phyloP scores from a whole-genome alignment of 2,888 invertebrate genomes.

The Drosophila multiciliata region DNA sequence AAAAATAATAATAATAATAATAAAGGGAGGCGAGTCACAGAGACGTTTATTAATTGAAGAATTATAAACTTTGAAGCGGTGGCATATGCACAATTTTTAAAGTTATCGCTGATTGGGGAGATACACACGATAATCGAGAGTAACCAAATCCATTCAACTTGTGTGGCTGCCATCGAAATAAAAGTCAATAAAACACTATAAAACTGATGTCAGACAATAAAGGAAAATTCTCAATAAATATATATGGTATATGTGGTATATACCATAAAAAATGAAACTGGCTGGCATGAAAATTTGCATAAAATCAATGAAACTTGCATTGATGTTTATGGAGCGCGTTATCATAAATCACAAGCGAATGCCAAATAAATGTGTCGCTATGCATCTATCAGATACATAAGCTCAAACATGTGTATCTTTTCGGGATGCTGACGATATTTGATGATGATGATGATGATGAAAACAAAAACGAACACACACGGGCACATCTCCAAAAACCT shows the following conservation, averaged over 20 bases:
- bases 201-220: slow-evolving; percentile 48
- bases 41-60: slow-evolving; percentile 76
- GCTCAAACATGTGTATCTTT: slow-evolving; percentile 16
- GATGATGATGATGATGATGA: slow-evolving; percentile 58
- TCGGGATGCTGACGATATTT: slow-evolving; percentile 55
- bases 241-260: slow-evolving; percentile 34
- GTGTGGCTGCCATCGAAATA: slow-evolving; percentile 63
- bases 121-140: slow-evolving; percentile 34
- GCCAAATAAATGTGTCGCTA: slow-evolving; percentile 75
- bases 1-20: slow-evolving; percentile 8
- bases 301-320: slow-evolving; percentile 67
- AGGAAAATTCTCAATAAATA: slow-evolving; percentile 71
- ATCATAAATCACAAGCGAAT: slow-evolving; percentile 72
- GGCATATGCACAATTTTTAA: slow-evolving; percentile 45
- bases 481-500: slow-evolving; percentile 26
- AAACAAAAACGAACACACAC: slow-evolving; percentile 56
- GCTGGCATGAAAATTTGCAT: slow-evolving; percentile 67
- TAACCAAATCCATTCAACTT: slow-evolving; percentile 64
- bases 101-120: slow-evolving; percentile 50
- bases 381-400: slow-evolving; percentile 55
- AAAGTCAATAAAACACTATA: slow-evolving; percentile 70
- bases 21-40: slow-evolving; percentile 37
- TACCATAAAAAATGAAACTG: slow-evolving; percentile 33
- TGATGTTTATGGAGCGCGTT: slow-evolving; percentile 69
- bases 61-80: slow-evolving; percentile 59